Evolutionary conservation across 2,797 vertebrate genomes (phyloP).

Genomic region (Alca torda): DNA sequence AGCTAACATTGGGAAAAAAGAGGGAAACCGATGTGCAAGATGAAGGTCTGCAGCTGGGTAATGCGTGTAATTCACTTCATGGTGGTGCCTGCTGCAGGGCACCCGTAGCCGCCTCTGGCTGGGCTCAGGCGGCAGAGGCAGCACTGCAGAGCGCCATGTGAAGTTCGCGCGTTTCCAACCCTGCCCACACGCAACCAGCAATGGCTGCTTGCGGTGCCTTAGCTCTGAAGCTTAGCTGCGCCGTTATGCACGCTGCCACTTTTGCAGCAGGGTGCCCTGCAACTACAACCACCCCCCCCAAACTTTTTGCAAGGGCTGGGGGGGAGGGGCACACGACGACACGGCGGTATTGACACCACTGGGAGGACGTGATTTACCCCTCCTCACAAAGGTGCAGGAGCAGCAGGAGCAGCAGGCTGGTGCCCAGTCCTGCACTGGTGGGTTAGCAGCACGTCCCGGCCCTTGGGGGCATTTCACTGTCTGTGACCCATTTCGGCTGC

Average conservation of each 20-base stretch:
- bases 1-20: background rate
- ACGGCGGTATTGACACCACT: fast-evolving
- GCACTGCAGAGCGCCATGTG: fast-evolving
- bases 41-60: too few relatives aligned
- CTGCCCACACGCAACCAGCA: fast-evolving
- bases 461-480: fast-evolving
- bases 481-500: background rate
- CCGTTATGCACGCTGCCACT: fast-evolving
- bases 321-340: too few relatives aligned
- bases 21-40: background rate
- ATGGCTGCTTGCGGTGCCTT: background rate
- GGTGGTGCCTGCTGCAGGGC: background rate
- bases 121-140: fast-evolving
- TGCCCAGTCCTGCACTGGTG: fast-evolving
- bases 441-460: too few relatives aligned
- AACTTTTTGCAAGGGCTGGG: background rate
- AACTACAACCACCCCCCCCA: background rate
- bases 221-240: background rate
- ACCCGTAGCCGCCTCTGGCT: fast-evolving
- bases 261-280: background rate
- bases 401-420: background rate
- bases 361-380: fast-evolving
- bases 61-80: fast-evolving
- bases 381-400: background rate
- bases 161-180: background rate